phyloP scores from a whole-genome alignment of 2,113 vertebrate species.

The Pandion haliaetus region DNA sequence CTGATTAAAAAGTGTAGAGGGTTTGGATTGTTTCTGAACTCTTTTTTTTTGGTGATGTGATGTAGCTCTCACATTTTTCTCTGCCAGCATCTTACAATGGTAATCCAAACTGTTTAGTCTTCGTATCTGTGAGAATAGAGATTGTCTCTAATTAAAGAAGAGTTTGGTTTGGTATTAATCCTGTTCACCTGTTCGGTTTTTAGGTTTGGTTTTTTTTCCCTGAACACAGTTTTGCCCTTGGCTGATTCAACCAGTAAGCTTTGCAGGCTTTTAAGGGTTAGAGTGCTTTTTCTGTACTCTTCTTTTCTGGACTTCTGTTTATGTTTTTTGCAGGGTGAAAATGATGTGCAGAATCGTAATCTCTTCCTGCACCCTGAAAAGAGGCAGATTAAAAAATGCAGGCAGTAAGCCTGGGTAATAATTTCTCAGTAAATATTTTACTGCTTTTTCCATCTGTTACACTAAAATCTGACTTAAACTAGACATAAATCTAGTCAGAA shows the following conservation, averaged over 20 bases:
- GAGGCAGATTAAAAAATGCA: not conserved
- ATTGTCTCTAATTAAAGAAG: not conserved
- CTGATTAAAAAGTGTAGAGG: not conserved
- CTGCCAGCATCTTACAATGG: not conserved
- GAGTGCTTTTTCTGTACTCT: not conserved
- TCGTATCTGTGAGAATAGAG: not conserved
- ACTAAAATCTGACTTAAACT: conserved; percentile 23
- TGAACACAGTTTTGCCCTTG: not conserved
- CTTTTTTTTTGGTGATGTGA: not conserved
- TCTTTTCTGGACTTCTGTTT: not conserved
- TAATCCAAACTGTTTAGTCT: not conserved
- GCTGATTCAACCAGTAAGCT: not conserved
- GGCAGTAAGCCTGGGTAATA: not conserved
- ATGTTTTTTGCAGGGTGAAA: not conserved
- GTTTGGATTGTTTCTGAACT: not conserved
- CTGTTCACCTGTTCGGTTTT: not conserved
- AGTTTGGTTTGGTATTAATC: not conserved
- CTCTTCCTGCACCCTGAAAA: not conserved
- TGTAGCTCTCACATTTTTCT: not conserved
- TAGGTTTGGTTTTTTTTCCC: not conserved
- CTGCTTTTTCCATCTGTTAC: conserved; percentile 17
- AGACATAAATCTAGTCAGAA: conserved; percentile 4
- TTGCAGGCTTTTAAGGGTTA: not conserved
- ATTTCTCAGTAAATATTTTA: conserved; percentile 39
- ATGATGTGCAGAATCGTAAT: not conserved